phyloP scores from a whole-genome alignment of 2,113 vertebrate genomes.

The Suricata suricatta region DNA sequence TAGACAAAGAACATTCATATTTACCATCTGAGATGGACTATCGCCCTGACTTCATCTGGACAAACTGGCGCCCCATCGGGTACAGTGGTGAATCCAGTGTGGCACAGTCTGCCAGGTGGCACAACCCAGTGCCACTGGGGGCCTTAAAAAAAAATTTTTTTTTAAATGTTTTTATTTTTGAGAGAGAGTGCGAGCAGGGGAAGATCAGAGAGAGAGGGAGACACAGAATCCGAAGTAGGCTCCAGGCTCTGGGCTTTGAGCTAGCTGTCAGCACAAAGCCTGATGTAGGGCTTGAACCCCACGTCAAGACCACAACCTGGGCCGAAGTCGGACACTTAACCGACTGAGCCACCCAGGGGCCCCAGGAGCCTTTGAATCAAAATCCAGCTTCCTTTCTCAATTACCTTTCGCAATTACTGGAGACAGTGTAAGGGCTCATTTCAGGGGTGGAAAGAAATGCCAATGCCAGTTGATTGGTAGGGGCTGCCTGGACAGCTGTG shows the following conservation, averaged over 20 bases:
- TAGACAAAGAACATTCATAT: not conserved
- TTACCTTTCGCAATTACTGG: not conserved
- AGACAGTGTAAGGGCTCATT: not conserved
- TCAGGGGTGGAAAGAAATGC: not conserved
- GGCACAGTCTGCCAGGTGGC: not conserved
- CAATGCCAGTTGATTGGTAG: not conserved
- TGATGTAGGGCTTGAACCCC: no score
- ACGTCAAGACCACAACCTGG: no score
- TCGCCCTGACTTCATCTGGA: not conserved
- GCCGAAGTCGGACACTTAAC: no score
- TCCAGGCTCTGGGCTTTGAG: no score
- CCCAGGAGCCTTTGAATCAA: not conserved
- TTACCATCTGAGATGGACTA: not conserved
- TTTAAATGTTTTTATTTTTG: no score
- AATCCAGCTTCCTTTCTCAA: not conserved
- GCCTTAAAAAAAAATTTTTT: not conserved
- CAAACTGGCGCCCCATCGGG: not conserved
- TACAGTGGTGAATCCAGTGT: not conserved
- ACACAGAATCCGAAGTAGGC: no score
- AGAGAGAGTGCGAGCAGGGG: no score
- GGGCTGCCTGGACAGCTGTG: not conserved
- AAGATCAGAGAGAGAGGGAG: no score
- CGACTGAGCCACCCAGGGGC: no score
- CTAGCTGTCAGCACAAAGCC: no score
- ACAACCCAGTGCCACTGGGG: not conserved